phyloP scores from a whole-genome alignment of 1,140 invertebrate species.

The Goniozus legneri region DNA sequence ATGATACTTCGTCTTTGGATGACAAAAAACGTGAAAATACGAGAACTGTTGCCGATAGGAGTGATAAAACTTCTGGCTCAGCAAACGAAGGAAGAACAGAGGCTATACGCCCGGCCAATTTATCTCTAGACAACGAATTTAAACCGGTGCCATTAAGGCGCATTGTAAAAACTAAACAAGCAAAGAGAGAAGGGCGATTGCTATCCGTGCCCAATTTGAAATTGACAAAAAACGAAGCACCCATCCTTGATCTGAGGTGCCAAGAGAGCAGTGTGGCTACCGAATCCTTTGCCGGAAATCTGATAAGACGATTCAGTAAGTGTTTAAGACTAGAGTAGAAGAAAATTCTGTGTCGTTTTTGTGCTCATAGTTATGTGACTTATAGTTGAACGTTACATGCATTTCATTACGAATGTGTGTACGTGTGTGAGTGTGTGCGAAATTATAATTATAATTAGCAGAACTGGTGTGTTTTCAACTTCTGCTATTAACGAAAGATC shows the following conservation, averaged over 20 bases:
- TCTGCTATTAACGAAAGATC: no score
- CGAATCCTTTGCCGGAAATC: constrained; percentile 63
- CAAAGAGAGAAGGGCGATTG: constrained; percentile 64
- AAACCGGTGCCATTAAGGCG: constrained; percentile 60
- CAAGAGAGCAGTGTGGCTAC: constrained; percentile 42
- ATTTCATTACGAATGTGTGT: constrained; percentile 14
- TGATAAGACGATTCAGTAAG: constrained; percentile 84
- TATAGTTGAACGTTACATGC: not conserved
- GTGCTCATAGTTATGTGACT: constrained; percentile 10
- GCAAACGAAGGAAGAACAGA: not conserved
- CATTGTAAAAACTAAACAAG: constrained; percentile 56
- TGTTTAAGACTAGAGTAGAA: constrained; percentile 53
- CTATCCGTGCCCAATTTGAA: constrained; percentile 77
- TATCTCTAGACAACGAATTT: constrained; percentile 60
- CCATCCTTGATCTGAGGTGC: constrained; percentile 37
- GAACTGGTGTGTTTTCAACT: no score
- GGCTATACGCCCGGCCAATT: constrained; percentile 57
- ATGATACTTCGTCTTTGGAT: not conserved
- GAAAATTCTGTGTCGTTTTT: constrained; percentile 31
- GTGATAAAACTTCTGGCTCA: not conserved
- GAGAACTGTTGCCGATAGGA: not conserved
- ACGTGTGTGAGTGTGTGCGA: not conserved
- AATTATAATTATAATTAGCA: no score
- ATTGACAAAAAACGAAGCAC: constrained; percentile 54
- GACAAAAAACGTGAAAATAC: constrained; percentile 8